Evolutionary conservation across 2,888 invertebrate species (phyloP), one percentile per base, ranked within the genome.

Genomic region (Didymodactylos carnosus): DNA sequence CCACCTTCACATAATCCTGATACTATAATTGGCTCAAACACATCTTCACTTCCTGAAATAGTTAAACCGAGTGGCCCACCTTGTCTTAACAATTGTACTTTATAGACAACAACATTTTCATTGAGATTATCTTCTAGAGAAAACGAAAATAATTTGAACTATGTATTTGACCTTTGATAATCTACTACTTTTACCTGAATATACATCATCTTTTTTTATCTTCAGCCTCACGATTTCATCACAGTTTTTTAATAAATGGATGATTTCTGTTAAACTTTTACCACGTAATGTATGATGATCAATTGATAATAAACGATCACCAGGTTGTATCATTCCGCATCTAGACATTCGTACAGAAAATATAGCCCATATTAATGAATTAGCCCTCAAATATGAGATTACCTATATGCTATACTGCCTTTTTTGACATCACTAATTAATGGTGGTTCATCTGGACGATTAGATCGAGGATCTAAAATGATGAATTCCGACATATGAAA

Each of bases 371-470:
- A n/a, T n/a, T n/a, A n/a, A n/a, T n/a, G n/a, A n/a, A n/a, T n/a
- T n/a, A n/a, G n/a, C n/a, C n/a, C n/a, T n/a, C n/a, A n/a, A n/a
- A n/a, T n/a, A n/a, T n/a, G n/a, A n/a, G n/a, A n/a, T n/a, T n/a
- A n/a, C n/a, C n/a, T 83, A 77, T 94, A 91, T 0, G 94, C 92
- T 0, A 90, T 88, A 46, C 93, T 93, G 14, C 94, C 94, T 69
- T 90, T 88, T 74, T 90, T 89, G 19, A 95, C 91, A 79, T 92
- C 91, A 0, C 91, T 89, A 80, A 94, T 92, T 70, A 91, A 87
- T 82, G 92, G 87, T 0, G 91, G 89, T 76, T 90, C 90, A 77
- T 81, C 82, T 6, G 77, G 62, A 73, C 79, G 79, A 35, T 79
- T 76, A 49, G 79, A 78, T 49, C 76, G 77, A 23, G 79, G 78